A percentile compares a stretch with the other conserved stretches of the same genome.
These are phyloP conservation scores for Brachionichthys hirsutus DNA, from an alignment of 2,113 vertebrate genomes.

Conservation along the genomic window DNA sequence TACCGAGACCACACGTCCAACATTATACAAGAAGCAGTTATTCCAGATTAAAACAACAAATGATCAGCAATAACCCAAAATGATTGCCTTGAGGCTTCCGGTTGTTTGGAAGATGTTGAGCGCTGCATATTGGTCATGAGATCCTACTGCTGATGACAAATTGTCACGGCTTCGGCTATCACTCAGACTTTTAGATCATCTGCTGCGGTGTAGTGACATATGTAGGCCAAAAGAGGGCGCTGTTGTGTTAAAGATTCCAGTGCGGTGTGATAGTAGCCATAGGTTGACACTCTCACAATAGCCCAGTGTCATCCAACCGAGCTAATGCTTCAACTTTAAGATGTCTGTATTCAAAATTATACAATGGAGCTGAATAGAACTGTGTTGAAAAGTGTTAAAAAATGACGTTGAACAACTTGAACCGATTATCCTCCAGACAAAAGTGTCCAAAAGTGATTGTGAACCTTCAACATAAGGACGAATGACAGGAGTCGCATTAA, in stretches of 20 bases:
- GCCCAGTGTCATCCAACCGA: background rate
- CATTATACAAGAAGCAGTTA: slow-evolving; percentile 31
- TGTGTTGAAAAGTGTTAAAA: background rate
- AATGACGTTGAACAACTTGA: background rate
- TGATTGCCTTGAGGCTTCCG: background rate
- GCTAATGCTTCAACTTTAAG: background rate
- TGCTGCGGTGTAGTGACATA: background rate
- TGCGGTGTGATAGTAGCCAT: background rate
- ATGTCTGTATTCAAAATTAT: background rate
- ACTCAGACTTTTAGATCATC: slow-evolving; percentile 11
- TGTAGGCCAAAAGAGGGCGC: slow-evolving; percentile 63
- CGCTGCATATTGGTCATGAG: background rate
- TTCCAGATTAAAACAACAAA: background rate
- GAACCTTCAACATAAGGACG: background rate
- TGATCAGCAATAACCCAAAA: slow-evolving; percentile 3
- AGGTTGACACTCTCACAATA: background rate
- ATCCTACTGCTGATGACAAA: background rate
- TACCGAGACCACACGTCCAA: slow-evolving; percentile 9
- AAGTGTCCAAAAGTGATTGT: background rate
- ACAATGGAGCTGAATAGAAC: background rate
- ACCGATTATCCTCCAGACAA: background rate
- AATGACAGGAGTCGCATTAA: background rate
- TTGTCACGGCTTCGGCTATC: slow-evolving; percentile 12
- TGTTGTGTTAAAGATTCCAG: slow-evolving; percentile 30
- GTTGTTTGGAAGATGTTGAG: background rate